Base-by-base conservation (phyloP, 64 coral and sea anemone genomes). In the Astreopora myriophthalma region DNA sequence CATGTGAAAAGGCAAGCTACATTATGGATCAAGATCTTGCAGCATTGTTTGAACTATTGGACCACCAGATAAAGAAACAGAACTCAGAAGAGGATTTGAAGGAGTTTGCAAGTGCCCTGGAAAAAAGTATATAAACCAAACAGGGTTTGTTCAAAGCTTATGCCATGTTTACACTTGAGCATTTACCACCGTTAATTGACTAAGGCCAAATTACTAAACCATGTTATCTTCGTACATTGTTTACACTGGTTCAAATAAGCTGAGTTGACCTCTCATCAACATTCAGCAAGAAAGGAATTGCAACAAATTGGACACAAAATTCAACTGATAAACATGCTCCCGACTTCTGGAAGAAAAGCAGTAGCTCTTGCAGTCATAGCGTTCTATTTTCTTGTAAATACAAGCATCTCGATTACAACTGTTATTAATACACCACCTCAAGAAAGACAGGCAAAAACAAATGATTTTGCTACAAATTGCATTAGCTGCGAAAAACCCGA, bases 11-110 rank as follows among this genome's bases (percentile, higher is more conserved):
- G 10, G 40, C 3, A 46, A 46, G 10, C 11, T 46, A 3, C 11
- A 46, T 46, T 19, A 76, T 76, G 74, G 74, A 76, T 76, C 20
- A 48, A 76, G 74, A 76, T 76, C 74, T 76, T 76, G 38, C 0
- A 3, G 7, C 23, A 0, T 23, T 75, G 19, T 76, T 26, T 76
- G 2, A 76, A 1, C 19, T 48, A 3, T 3, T 76, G 37, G 74
- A 48, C 74, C 25, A 6, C 74, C 74, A 49, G 1, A 8, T 76
- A n/a, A 76, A 51, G 38, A 26, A 29, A 12, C 25, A 6, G 48
- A 49, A 16, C 1, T 42, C 38, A 26, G 74, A 49, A 48, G 74
- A 51, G 8, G 39, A 48, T 20, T 14, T 76, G 1, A 76, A 76
- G 25, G 0, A 28, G 1, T 76, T 27, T 26, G 5, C 48, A 22